A percentile compares a stretch with the other conserved stretches of the same genome.
Conservation (phyloP, 2,888 invertebrate species). For the Drosophila longiperda region DNA sequence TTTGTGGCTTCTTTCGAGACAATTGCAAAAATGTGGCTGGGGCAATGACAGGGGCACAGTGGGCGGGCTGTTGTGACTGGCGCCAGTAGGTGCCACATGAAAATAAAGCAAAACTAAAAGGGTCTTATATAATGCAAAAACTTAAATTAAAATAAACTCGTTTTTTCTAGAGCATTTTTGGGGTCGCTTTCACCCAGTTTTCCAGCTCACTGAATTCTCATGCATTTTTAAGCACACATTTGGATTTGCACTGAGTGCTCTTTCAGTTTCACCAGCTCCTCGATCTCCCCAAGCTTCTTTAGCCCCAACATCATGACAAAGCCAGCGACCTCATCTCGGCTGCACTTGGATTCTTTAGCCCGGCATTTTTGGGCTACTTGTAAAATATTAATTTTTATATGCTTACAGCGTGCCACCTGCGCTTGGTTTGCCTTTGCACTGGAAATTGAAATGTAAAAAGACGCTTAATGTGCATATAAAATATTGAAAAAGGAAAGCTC, state of each 20-base stretch:
- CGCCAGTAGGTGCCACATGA: constrained; percentile 34
- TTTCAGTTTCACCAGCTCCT: constrained; percentile 7
- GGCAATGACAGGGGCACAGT: constrained; percentile 15
- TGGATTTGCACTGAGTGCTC: constrained; percentile 54
- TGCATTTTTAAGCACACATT: constrained; percentile 70
- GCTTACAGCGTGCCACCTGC: constrained; percentile 44
- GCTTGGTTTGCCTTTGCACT: constrained; percentile 19
- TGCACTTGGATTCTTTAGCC: constrained; percentile 35
- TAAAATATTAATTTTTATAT: constrained; percentile 78
- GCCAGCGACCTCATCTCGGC: constrained; percentile 22
- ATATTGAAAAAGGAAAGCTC: constrained; percentile 69
- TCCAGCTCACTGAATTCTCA: constrained; percentile 61
- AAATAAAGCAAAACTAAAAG: constrained; percentile 11
- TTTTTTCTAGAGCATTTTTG: constrained; percentile 18
- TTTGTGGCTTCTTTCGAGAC: constrained; percentile 42
- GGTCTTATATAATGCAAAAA: constrained; percentile 53
- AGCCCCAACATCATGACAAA: constrained; percentile 42
- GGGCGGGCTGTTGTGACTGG: constrained; percentile 39
- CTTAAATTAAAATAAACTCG: constrained; percentile 64
- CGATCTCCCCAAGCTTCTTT: constrained; percentile 9
- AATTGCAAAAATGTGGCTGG: constrained; percentile 57
- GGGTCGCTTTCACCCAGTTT: constrained; percentile 52
- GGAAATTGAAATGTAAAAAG: constrained; percentile 77
- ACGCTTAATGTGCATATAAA: constrained; percentile 78
- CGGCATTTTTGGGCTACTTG: constrained; percentile 57